Evolutionary conservation across 2,888 invertebrate genomes (phyloP).

Genomic region (Stenodera caucasica): DNA sequence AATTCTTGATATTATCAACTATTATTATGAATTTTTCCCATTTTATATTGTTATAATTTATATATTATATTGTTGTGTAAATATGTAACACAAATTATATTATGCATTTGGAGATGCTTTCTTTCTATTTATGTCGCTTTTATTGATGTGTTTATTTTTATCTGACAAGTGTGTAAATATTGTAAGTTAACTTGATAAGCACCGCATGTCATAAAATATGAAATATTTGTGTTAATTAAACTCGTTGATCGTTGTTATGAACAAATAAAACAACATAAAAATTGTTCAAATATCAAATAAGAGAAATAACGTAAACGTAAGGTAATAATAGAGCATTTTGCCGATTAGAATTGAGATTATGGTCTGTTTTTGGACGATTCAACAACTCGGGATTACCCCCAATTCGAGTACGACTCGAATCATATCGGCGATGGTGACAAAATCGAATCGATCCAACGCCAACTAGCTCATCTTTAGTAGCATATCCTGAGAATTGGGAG

Average conservation of each 20-base stretch:
- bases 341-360: too few relatives aligned
- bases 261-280: conserved; percentile 9
- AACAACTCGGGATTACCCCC: too few relatives aligned
- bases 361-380: too few relatives aligned
- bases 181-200: conserved; percentile 19
- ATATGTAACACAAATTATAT: conserved; percentile 6
- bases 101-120: conserved; percentile 10
- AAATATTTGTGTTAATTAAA: conserved; percentile 24
- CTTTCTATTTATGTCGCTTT: conserved; percentile 17
- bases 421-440: too few relatives aligned
- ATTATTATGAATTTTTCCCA: neutral
- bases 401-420: too few relatives aligned
- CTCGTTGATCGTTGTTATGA: conserved; percentile 11
- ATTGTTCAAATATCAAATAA: neutral
- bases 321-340: neutral
- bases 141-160: conserved; percentile 23
- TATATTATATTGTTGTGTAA: conserved; percentile 4
- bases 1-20: neutral
- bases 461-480: too few relatives aligned
- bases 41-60: neutral
- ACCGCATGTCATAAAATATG: conserved; percentile 22
- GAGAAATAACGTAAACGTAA: too few relatives aligned
- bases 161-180: conserved; percentile 21
- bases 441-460: too few relatives aligned
- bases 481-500: too few relatives aligned